Base-by-base conservation (phyloP, 2,113 vertebrate species). In the Parus major region DNA sequence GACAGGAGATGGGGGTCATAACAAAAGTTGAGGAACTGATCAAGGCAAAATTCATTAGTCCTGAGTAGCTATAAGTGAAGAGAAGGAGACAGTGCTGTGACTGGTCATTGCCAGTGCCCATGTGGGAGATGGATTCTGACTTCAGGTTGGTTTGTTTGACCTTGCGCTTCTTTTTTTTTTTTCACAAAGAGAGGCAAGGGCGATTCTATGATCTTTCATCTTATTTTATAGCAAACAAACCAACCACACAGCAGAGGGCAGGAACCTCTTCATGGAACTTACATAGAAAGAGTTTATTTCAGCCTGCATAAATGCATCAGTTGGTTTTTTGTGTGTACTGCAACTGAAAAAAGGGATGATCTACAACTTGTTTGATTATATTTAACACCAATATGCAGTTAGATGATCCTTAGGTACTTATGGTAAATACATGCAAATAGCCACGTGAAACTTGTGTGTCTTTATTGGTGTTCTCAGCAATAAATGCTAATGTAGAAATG, bases 11-110 rank as follows among this genome's bases (percentile, higher is more conserved):
- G 82, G 85, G 79, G 82, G 88, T 94, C 86, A 93, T 50, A 73
- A 50, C 7, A 7, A 73, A 95, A 96, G 90, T 4, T 93, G 86
- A 82, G 68, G 81, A 95, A 88, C 66, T 86, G 66, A 90, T 92
- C 90, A 90, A 95, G 90, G 86, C 88, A 83, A 90, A 93, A 96
- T 82, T 92, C 81, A 27, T 95, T 95, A 93, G 91, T 76, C 39
- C 36, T 50, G 55, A 85, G 66, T 79, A 93, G 65, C 83, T n/a
- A 16, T 64, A 83, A 86, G 44, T 66, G 64, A 77, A 75, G 71
- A 68, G 29, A 33, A 79, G 36, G 50, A 47, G 46, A 25, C 31
- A 42, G 28, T 76, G 66, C 73, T 65, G 50, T 61, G 66, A 33
- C 49, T 79, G 55, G 73, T 79, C 46, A n/a, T 89, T 50, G 39